A percentile compares a stretch with the other conserved stretches of the same genome.
These are phyloP conservation scores for Buceros bicornis DNA, from an alignment of 2,797 vertebrate genomes.

Conservation along the genomic window DNA sequence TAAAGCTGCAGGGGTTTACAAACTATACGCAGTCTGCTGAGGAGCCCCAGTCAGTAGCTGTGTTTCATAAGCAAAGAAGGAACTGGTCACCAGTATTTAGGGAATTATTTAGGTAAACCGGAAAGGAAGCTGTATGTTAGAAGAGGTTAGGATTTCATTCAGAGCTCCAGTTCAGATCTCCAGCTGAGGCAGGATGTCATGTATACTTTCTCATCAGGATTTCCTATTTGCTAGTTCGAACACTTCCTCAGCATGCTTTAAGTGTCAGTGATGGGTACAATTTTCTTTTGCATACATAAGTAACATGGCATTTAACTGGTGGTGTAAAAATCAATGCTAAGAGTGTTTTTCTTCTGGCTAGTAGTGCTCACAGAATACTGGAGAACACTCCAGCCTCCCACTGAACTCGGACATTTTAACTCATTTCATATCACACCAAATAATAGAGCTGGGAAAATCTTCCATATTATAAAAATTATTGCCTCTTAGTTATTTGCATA, in stretches of 20 bases:
- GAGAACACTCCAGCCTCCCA: not conserved
- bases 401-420: not conserved
- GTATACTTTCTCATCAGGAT: not conserved
- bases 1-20: not conserved
- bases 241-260: not conserved
- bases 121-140: not conserved
- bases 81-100: not conserved
- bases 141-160: not conserved
- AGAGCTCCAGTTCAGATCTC: not conserved
- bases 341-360: not conserved
- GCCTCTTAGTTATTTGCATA: not conserved
- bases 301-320: not conserved
- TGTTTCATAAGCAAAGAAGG: not conserved
- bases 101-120: not conserved
- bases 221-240: not conserved
- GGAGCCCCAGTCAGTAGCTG: not conserved
- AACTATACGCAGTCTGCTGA: not conserved
- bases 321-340: not conserved
- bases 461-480: not conserved
- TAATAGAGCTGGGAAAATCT: not conserved
- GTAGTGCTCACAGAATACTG: not conserved
- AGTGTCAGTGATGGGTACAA: not conserved
- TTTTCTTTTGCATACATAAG: not conserved
- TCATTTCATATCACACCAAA: not conserved
- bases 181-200: not conserved